phyloP scores from a whole-genome alignment of 2,888 invertebrate species.

The Cepaea hortensis region DNA sequence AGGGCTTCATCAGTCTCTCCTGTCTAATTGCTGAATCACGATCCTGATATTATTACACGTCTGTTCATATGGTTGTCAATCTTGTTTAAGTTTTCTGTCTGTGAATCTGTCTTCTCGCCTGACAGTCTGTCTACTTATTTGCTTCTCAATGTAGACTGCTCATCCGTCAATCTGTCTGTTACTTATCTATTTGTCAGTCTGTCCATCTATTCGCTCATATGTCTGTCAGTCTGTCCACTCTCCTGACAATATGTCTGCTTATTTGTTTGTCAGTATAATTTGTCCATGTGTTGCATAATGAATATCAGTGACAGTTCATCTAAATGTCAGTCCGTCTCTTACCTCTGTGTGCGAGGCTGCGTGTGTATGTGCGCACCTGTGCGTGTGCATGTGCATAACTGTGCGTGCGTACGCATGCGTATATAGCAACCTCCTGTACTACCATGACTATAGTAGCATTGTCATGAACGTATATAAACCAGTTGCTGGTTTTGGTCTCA shows the following conservation, averaged over 20 bases:
- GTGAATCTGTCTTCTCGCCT: background rate
- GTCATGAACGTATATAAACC: no score
- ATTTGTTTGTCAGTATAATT: constrained; percentile 6
- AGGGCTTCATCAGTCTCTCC: no score
- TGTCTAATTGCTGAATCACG: no score
- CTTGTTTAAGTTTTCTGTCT: background rate
- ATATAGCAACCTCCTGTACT: no score
- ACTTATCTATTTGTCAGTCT: constrained; percentile 9
- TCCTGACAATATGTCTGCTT: background rate
- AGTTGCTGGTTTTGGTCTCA: no score
- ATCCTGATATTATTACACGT: background rate
- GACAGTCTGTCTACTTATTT: constrained; percentile 1
- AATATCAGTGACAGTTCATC: background rate
- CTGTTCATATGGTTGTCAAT: background rate
- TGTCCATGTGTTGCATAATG: constrained; percentile 8
- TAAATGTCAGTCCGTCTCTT: background rate
- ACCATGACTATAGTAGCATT: no score
- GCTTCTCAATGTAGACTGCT: constrained; percentile 9
- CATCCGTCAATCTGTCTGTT: constrained; percentile 9
- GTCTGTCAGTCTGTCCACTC: background rate
- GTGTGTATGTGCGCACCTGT: background rate
- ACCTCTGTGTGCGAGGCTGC: background rate
- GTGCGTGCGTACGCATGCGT: no score
- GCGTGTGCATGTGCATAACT: no score
- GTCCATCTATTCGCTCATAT: background rate